Conservation (phyloP, 2,888 invertebrate genomes). For the Trilocha varians region DNA sequence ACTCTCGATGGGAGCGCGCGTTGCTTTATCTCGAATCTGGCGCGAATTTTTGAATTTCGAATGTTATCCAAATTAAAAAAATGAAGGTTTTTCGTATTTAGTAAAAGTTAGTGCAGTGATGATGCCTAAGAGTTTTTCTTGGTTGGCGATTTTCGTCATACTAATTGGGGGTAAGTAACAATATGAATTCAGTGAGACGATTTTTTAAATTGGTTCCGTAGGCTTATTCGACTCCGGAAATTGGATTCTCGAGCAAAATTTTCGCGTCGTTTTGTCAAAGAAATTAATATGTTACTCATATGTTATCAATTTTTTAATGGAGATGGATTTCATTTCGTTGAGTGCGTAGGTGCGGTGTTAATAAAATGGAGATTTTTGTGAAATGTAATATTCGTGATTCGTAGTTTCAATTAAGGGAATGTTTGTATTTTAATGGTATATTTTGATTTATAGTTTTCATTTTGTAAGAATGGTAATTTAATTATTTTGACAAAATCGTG, state of each 20-base stretch:
- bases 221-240: slow-evolving; percentile 1
- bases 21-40: slow-evolving; percentile 14
- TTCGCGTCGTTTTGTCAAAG: slow-evolving; percentile 1
- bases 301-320: not conserved
- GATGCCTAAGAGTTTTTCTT: slow-evolving; percentile 33
- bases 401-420: too few relatives aligned
- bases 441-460: too few relatives aligned
- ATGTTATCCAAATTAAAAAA: slow-evolving; percentile 18
- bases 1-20: slow-evolving; percentile 28
- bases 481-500: too few relatives aligned
- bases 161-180: slow-evolving; percentile 46
- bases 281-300: slow-evolving; percentile 1
- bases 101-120: slow-evolving; percentile 34
- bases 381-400: too few relatives aligned
- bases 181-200: not conserved
- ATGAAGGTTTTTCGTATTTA: slow-evolving; percentile 13
- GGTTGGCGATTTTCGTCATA: slow-evolving; percentile 37
- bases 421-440: too few relatives aligned
- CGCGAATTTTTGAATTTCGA: slow-evolving; percentile 20
- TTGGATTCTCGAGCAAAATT: slow-evolving; percentile 1
- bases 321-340: not conserved
- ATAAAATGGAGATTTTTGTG: not conserved
- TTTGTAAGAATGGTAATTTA: too few relatives aligned
- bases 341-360: not conserved
- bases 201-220: not conserved